Conservation (phyloP, 2,888 invertebrate genomes). For the Hybos culiciformis region DNA sequence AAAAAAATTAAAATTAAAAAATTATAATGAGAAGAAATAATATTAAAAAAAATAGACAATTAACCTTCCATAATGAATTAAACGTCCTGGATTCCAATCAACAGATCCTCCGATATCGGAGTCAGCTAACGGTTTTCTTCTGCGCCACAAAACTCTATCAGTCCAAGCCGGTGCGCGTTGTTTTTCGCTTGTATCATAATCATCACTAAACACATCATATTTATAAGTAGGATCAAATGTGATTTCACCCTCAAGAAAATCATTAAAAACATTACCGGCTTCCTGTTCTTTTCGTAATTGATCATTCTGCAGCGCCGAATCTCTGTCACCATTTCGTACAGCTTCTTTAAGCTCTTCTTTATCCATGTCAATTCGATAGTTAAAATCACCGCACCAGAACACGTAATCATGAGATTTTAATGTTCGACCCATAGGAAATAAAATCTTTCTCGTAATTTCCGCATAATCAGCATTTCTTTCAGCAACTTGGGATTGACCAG, state of each 20-base stretch:
- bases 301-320: constrained; percentile 70
- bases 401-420: constrained; percentile 94
- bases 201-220: constrained; percentile 95
- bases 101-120: constrained; percentile 42
- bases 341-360: constrained; percentile 85
- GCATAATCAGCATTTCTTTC: constrained; percentile 95
- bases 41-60: neutral
- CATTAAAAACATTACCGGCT: constrained; percentile 74
- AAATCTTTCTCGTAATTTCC: constrained; percentile 83
- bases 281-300: constrained; percentile 72
- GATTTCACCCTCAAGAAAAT: constrained; percentile 84
- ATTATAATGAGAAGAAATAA: neutral
- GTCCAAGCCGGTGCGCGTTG: constrained; percentile 97
- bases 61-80: constrained; percentile 71
- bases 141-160: constrained; percentile 89
- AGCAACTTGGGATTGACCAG: constrained; percentile 89
- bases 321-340: constrained; percentile 48
- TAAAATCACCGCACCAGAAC: constrained; percentile 99
- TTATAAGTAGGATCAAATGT: constrained; percentile 95
- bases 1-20: neutral
- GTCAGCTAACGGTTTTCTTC: constrained; percentile 59
- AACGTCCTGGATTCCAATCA: constrained; percentile 62
- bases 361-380: constrained; percentile 92
- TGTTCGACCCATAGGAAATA: constrained; percentile 83
- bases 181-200: constrained; percentile 98